Evolutionary conservation across 2,113 vertebrate genomes (phyloP).

Genomic region (Cyanoderma ruficeps): DNA sequence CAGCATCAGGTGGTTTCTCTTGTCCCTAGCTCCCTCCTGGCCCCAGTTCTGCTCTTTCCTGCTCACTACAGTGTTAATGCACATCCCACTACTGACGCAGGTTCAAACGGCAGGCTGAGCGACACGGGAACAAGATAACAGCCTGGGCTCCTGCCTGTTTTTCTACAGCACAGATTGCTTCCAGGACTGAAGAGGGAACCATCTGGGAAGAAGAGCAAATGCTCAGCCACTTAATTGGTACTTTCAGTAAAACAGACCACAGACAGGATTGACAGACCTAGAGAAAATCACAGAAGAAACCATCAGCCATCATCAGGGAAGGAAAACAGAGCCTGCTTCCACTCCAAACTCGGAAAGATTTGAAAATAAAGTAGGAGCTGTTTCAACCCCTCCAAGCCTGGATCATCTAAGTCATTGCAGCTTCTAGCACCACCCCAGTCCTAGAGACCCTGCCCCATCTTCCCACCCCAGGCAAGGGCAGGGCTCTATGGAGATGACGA

Average conservation of each 20-base stretch:
- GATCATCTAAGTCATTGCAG: background rate
- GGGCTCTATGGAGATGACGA: background rate
- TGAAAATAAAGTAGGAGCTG: background rate
- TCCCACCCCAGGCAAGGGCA: background rate
- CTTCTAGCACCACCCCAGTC: background rate
- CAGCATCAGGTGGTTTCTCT: background rate
- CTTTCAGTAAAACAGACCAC: conserved; percentile 20
- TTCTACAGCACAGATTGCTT: conserved; percentile 19
- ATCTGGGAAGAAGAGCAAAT: conserved; percentile 38
- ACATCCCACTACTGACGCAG: background rate
- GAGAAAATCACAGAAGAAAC: conserved; percentile 2
- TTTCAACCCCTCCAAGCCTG: background rate
- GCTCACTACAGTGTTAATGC: background rate
- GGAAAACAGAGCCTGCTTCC: background rate
- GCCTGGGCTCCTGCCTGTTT: background rate
- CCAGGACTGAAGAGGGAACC: background rate
- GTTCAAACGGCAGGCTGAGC: background rate
- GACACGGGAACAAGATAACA: background rate
- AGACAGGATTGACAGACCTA: background rate
- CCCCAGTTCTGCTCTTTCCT: background rate
- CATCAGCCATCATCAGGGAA: background rate
- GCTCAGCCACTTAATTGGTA: conserved; percentile 3
- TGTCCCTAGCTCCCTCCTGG: background rate
- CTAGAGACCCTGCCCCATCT: background rate
- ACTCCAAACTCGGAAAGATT: background rate